Base-by-base conservation (phyloP, 30 jellyfish, hydroid and myxozoan genomes). In the Sanderia malayensis region DNA sequence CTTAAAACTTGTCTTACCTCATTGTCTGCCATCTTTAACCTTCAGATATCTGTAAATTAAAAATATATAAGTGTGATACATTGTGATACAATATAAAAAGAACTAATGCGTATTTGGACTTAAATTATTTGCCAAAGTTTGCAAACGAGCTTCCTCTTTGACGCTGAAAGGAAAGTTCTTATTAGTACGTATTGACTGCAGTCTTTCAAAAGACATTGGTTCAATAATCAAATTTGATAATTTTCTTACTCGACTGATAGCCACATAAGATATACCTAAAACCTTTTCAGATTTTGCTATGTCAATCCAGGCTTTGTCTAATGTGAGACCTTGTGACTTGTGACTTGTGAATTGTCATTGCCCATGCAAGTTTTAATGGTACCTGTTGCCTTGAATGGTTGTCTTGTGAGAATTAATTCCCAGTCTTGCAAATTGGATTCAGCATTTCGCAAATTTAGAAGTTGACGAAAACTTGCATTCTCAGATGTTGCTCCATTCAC, bases 281-380 rank as follows among this genome's bases (percentile, higher is more conserved):
- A 29, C 31, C 10, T 20, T 83, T 57, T 83, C 92, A 23, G 27
- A 30, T 59, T 41, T 53, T n/a, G 84, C 95, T 27, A 83, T 57
- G 58, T 83, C 95, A 61, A 83, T 58, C 84, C 79, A 73, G 17
- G 55, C 79, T 60, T 83, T 83, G 19, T 53, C 34, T 47, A 83
- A 23, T 21, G 95, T 83, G 33, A 75, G 91, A 6, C 95, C 96
- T 45, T 87, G 96, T 8, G 84, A 26, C n/a, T n/a, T n/a, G n/a
- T n/a, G n/a, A n/a, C 53, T 87, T 87, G 57, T 87, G 96, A 45
- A 87, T 87, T 4, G 96, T 74, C 4, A 87, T 71, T 23, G 95
- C 80, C 96, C 95, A 81, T 10, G 93, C 84, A 37, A 86, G 63
- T 49, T 46, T 55, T 31, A 86, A 57, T 11, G 92, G 91, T 15